Percentiles rank a stretch among this genome's conserved stretches.
phyloP scores from a whole-genome alignment of 2,113 vertebrate species.

The Galemys pyrenaicus region DNA sequence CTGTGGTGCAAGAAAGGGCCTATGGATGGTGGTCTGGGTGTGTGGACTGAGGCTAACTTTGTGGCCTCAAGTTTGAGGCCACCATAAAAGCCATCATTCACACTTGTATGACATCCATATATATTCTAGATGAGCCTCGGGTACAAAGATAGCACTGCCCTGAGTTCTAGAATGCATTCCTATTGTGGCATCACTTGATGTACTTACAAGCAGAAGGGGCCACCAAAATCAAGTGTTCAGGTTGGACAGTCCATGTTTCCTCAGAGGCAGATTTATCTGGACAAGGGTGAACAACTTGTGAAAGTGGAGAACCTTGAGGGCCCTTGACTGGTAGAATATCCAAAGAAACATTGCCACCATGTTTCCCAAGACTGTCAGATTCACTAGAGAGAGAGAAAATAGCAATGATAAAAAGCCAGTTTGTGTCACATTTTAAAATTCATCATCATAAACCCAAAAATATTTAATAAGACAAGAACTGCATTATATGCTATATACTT shows the following conservation, averaged over 20 bases:
- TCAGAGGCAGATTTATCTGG: constrained; percentile 75
- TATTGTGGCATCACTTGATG: rapidly evolving
- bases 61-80: background rate
- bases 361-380: constrained; percentile 76
- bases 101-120: rapidly evolving
- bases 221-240: constrained; percentile 90
- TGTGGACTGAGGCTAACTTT: background rate
- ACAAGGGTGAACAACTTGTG: constrained; percentile 77
- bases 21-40: background rate
- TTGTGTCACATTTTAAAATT: background rate
- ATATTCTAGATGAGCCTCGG: background rate
- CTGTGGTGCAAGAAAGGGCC: background rate
- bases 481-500: background rate
- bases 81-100: background rate
- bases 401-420: constrained; percentile 19
- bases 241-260: constrained; percentile 89
- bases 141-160: background rate
- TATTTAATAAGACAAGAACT: background rate
- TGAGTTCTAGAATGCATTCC: background rate
- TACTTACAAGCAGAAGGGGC: constrained; percentile 91
- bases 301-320: constrained; percentile 88
- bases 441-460: constrained; percentile 38
- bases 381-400: constrained; percentile 76
- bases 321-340: constrained; percentile 97
- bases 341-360: constrained; percentile 87